Base-by-base conservation (phyloP, 2,797 vertebrate species). In the Malurus leucopterus region DNA sequence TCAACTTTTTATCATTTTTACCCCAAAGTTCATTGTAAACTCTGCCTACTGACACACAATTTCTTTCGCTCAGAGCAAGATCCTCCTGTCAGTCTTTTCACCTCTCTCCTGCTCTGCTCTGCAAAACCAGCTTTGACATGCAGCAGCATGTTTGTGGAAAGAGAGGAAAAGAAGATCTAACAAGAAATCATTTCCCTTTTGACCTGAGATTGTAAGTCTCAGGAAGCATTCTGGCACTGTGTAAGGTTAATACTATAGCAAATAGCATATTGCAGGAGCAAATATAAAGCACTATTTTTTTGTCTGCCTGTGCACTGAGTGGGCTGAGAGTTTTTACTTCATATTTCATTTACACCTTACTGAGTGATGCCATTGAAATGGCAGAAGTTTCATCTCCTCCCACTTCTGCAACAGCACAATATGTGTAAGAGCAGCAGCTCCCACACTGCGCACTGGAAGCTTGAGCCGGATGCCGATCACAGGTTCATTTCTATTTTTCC, bases 321-420 rank as follows among this genome's bases (percentile, higher is more conserved):
- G 89, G 96, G 94, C 34, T 95, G 91, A 93, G 77, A 94, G 92
- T 77, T 95, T 96, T 96, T 96, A 96, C 96, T 97, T 97, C 94
- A 94, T 97, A 94, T 96, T 96, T 96, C 96, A 97, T 96, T 97
- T 97, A 94, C 95, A 97, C 95, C 96, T 96, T 96, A 91, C 96
- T 95, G 95, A 95, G 94, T 89, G 96, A 96, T 95, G 88, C 92
- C 65, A 91, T 64, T 70, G 93, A 95, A 93, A 95, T 89, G 94
- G 92, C 94, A 96, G 67, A 87, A 82, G 82, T 90, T 95, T 94
- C 93, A 75, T 91, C 93, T 96, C 94, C 94, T 96, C 92, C 90
- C 71, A 93, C 79, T 73, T 69, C 83, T 95, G 77, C 95, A 95
- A 88, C 62, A 81, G 91, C 86, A 91, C 91, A 95, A 94, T 93